Evolutionary conservation across 2,797 vertebrate genomes (phyloP), one percentile per base, ranked within the genome.

Genomic region (Petrocephalus sullivani): DNA sequence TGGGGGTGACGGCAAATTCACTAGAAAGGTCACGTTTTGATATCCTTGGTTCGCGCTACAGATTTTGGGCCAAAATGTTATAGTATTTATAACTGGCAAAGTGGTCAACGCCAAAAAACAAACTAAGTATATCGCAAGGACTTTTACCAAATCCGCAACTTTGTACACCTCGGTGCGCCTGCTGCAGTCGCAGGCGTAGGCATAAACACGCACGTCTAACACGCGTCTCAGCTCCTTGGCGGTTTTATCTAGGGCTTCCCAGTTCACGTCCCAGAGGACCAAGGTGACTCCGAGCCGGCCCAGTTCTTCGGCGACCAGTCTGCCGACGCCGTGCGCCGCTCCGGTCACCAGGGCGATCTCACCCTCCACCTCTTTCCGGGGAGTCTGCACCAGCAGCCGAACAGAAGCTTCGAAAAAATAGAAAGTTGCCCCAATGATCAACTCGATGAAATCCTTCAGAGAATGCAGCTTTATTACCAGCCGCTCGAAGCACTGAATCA

Each of bases 351-450:
- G 78, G 3, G 84, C 88, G 14, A 90, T 90, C 71, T 91, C 91
- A 33, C 90, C 90, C 71, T 91, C 90, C 37, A 91, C 88, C 9
- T 91, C 89, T 87, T 91, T 91, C 28, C 83, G 87, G 49, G 67
- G 84, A n/a, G 87, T 89, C 19, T 87, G 89, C 60, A 90, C 61
- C 23, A 91, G 89, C n/a, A 91, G 81, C 46, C 89, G 87, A 71
- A 90, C 85, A 53, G 89, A 89, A 1, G 89, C 90, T 88, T 91
- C 89, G 85, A 91, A 91, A 86, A 90, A 88, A 54, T 91, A 91
- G 85, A 91, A 91, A 49, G 87, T 12, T 0, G 86, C 86, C 37
- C 88, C 91, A n/a, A 91, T 8, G 61, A 90, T 23, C 16, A 91
- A 86, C 10, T 81, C 78, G 82, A 89, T 64, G 23, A 88, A 54